Evolutionary conservation across 2,888 invertebrate genomes (phyloP), one percentile per base, ranked within the genome.

Genomic region (Philonicus albiceps): DNA sequence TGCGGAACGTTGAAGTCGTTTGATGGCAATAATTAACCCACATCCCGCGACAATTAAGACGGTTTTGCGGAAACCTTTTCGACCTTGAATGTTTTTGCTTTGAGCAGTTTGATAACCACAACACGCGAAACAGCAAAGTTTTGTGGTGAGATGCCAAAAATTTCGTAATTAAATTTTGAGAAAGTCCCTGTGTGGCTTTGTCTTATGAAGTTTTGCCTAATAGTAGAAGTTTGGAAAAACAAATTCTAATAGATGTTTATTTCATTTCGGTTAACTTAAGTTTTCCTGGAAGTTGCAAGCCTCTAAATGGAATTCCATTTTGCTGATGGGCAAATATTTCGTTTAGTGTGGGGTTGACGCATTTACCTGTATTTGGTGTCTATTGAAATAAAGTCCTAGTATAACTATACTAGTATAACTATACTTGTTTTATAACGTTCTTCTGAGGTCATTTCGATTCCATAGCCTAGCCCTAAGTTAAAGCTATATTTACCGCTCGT

Each of bases 21-120:
- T 64, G 64, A 73, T 40, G 76, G 16, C 11, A 43, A 78, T 78
- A 78, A 78, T 78, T 78, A 78, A 49, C 78, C 78, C 13, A 78
- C 49, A 78, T 78, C 27, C 30, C 37, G 19, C n/a, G 40, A 40
- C 11, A 76, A 76, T 76, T 74, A 74, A 74, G 19, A 55, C 34
- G 19, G 34, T 34, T 73, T 74, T 34, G 31, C 22, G 22, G 64
- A 64, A 74, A 74, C 74, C 16, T n/a, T n/a, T 30, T 30, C 19
- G 34, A n/a, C 74, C 74, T 74, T 74, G 27, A 64, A 27, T 19
- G 49, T 2, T 49, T 2, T 49, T 49, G n/a, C 19, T 19, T 27
- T 22, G 64, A 27, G 55, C 55, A 22, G 55, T 6, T 55, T 5
- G 37, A 11, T 37, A 40, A 19, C 16, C 37, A 37, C 19, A 31